phyloP scores from a whole-genome alignment of 2,888 invertebrate species.

The Ganaspis brasiliensis region DNA sequence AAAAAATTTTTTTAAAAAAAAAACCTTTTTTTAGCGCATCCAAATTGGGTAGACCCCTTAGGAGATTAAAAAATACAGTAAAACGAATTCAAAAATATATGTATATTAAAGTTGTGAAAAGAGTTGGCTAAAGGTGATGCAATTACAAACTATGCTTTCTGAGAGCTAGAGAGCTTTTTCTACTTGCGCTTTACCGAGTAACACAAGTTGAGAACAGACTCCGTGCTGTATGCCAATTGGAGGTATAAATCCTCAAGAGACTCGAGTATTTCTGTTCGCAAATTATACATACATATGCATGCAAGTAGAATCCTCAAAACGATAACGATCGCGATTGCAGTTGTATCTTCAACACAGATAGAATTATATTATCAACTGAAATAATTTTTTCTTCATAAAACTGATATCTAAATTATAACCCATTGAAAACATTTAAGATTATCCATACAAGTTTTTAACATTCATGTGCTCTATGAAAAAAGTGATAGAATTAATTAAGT shows the following conservation, averaged over 20 bases:
- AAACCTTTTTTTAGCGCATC: too few species aligned
- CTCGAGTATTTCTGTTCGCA: background rate
- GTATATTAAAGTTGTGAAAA: background rate
- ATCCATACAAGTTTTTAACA: too few species aligned
- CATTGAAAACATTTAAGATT: too few species aligned
- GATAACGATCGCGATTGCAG: constrained; percentile 1
- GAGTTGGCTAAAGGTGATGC: background rate
- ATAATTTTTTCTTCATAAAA: background rate
- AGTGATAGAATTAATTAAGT: too few species aligned
- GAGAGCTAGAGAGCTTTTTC: background rate
- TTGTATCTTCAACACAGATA: background rate
- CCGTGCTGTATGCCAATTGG: constrained; percentile 15
- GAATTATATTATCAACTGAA: background rate
- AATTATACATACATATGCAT: constrained; percentile 12
- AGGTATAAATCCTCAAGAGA: constrained; percentile 6
- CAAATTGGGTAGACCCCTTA: too few species aligned
- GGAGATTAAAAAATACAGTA: too few species aligned
- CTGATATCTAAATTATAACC: too few species aligned
- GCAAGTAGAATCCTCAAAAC: background rate
- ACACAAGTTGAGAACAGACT: constrained; percentile 7
- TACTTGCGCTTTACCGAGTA: background rate
- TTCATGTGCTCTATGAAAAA: too few species aligned
- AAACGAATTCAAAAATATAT: too few species aligned
- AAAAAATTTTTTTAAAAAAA: too few species aligned
- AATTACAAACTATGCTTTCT: constrained; percentile 18